These are phyloP conservation scores for Zaprionus tsacasi DNA, from an alignment of 1,140 invertebrate genomes.

Conservation along the genomic window DNA sequence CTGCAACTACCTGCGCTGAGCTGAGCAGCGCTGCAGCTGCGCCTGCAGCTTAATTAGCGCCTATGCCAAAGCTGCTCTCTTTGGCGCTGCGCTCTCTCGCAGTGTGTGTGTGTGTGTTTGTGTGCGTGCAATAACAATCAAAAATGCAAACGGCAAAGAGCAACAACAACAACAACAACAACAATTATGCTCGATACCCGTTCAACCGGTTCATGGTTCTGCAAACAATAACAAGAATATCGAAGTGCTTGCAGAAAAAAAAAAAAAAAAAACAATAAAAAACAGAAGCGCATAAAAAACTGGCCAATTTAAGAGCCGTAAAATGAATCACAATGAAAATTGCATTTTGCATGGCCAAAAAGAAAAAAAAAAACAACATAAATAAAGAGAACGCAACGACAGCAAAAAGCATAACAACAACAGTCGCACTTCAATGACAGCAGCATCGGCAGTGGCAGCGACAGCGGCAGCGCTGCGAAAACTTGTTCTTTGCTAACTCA, in stretches of 20 bases:
- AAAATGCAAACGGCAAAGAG: constrained; percentile 29
- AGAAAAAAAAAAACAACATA: constrained; percentile 21
- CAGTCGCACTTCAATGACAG: constrained; percentile 21
- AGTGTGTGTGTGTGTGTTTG: background rate
- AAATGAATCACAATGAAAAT: constrained; percentile 55
- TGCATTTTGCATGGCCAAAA: constrained; percentile 43
- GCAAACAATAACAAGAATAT: constrained; percentile 32
- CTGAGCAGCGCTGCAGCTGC: background rate
- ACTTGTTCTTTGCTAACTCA: constrained; percentile 36
- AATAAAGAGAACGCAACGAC: constrained; percentile 21
- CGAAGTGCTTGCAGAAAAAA: constrained; percentile 7
- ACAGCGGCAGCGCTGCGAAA: constrained; percentile 1
- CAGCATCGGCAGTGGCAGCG: background rate
- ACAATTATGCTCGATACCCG: constrained; percentile 36
- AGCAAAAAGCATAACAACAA: constrained; percentile 22
- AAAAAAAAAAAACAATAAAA: constrained; percentile 5
- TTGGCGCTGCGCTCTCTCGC: constrained; percentile 1
- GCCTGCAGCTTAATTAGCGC: constrained; percentile 6
- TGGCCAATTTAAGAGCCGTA: constrained; percentile 42
- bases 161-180: constrained; percentile 29
- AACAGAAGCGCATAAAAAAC: constrained; percentile 23
- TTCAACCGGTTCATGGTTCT: constrained; percentile 40
- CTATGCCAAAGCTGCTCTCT: background rate
- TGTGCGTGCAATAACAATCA: constrained; percentile 35
- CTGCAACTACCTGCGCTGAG: background rate